A percentile compares a stretch with the other conserved stretches of the same genome.
phyloP scores from a whole-genome alignment of 2,113 vertebrate species.

The Macaca mulatta region DNA sequence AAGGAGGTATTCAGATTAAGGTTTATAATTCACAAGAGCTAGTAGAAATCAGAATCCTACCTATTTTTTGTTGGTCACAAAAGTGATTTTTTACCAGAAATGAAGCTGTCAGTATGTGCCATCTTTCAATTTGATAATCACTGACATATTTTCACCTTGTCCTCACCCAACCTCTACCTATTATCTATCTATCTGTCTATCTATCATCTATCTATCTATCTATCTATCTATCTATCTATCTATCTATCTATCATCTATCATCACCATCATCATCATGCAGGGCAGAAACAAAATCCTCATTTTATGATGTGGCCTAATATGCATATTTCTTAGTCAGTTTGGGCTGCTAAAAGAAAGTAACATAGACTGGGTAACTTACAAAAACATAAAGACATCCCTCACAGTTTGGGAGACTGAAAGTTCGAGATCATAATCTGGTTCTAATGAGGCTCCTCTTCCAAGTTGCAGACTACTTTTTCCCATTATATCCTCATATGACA shows the following conservation, averaged over 20 bases:
- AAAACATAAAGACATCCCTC: background rate
- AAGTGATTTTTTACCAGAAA: constrained; percentile 24
- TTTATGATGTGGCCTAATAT: background rate
- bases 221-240: background rate
- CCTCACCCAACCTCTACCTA: background rate
- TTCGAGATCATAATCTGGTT: background rate
- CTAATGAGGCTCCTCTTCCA: background rate
- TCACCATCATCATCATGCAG: background rate
- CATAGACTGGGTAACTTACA: background rate
- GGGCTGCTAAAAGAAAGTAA: background rate
- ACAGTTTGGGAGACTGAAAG: too few species aligned
- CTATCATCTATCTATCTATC: background rate
- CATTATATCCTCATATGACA: background rate
- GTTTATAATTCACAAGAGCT: background rate
- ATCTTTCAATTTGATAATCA: background rate
- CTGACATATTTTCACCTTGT: background rate
- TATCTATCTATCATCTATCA: background rate
- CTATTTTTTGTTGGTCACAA: background rate
- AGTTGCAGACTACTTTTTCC: background rate
- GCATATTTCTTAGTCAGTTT: background rate
- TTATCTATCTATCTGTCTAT: background rate
- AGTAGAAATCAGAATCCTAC: background rate
- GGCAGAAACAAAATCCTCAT: background rate
- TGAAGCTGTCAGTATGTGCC: background rate
- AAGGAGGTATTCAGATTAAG: background rate